A percentile compares a stretch with the other conserved stretches of the same genome.
Evolutionary conservation across 2,797 vertebrate species (phyloP).

Genomic region (Lindbergichthys nudifrons): DNA sequence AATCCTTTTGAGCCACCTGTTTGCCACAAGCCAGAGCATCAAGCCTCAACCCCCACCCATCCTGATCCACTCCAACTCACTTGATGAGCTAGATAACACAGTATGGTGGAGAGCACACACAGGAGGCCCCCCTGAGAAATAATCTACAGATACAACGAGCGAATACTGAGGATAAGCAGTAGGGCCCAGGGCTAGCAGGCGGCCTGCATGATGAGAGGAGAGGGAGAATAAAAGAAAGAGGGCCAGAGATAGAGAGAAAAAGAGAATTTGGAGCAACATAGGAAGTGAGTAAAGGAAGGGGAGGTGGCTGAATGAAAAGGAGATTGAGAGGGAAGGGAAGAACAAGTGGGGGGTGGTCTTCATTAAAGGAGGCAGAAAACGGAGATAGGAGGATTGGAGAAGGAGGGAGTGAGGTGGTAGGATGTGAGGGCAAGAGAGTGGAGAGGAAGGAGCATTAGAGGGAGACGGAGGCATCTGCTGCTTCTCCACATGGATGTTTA

Average conservation of each 20-base stretch:
- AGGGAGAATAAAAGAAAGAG: conserved; percentile 41
- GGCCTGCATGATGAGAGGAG: conserved; percentile 67
- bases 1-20: conserved; percentile 69
- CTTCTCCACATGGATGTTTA: conserved; percentile 69
- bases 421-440: conserved; percentile 34
- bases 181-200: conserved; percentile 60
- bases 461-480: conserved; percentile 62
- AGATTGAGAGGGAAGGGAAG: conserved; percentile 27
- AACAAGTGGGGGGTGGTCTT: conserved; percentile 45
- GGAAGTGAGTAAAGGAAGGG: conserved; percentile 42
- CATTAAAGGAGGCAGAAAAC: conserved; percentile 59
- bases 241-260: conserved; percentile 46
- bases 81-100: conserved; percentile 75
- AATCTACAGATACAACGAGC: conserved; percentile 66
- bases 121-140: conserved; percentile 73
- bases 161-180: conserved; percentile 63
- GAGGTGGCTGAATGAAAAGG: conserved; percentile 37
- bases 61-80: conserved; percentile 67
- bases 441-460: conserved; percentile 51
- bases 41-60: conserved; percentile 54
- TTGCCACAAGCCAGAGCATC: conserved; percentile 65
- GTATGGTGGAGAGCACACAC: conserved; percentile 59
- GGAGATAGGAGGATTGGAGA: conserved; percentile 39
- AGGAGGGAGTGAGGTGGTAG: conserved; percentile 45
- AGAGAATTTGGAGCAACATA: conserved; percentile 39